Evolutionary conservation across 2,113 vertebrate genomes (phyloP), one percentile per base, ranked within the genome.

Genomic region (Vombatus ursinus): DNA sequence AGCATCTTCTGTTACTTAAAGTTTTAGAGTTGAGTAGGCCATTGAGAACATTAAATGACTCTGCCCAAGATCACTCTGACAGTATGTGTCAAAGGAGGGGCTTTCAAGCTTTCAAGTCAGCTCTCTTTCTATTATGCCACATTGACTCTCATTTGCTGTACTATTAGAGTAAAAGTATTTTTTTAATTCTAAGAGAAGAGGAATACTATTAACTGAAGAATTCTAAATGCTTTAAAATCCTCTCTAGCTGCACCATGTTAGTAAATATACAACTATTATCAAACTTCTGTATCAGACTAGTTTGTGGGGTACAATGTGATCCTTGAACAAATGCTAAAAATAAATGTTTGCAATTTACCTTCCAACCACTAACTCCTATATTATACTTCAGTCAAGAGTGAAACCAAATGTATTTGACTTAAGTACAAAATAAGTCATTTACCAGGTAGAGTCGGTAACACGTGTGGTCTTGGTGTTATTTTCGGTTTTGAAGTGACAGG

Each of bases 361-460:
- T n/a, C 53, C 0, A 90, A 14, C 8, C 23, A 84, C n/a, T 53
- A 93, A 51, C 1, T 52, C n/a, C 94, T 28, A 22, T 23, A 31
- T 25, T 48, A 52, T 50, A 52, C 14, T 50, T 16, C 31, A 61
- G 52, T 37, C 77, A 19, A 57, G 25, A 23, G 16, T n/a, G 51
- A 48, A 19, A 92, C 22, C 22, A 61, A 68, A 90, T 47, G 14
- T 24, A 31, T 92, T 96, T 94, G 93, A 37, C 25, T 95, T 95
- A 98, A 95, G 52, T 8, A n/a, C 0, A 95, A 98, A 97, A 93
- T 90, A 92, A 57, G 93, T 44, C 57, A 91, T 98, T 98, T 99
- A 99, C 99, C 98, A 97, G 97, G 31, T 97, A 96, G 96, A n/a
- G 97, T 98, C 89, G 97, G 96, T 92, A 97, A 94, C 94, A 95